Evolutionary conservation across 2,888 invertebrate species (phyloP).

Genomic region (Andrena marginata): DNA sequence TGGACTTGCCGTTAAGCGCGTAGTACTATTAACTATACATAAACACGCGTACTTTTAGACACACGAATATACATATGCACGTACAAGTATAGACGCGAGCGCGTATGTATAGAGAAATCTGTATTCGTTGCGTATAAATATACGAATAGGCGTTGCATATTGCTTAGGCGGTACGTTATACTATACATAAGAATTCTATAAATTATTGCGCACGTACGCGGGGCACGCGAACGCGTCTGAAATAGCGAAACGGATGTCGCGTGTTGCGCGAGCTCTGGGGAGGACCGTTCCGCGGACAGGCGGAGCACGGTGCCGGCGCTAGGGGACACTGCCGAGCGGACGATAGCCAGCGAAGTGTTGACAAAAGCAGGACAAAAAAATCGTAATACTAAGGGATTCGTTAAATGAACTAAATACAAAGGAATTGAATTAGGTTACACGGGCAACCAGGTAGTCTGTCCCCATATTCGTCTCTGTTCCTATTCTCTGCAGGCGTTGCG

Average conservation of each 20-base stretch:
- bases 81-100: conserved; percentile 61
- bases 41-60: conserved; percentile 56
- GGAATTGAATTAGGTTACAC: conserved; percentile 84
- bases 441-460: conserved; percentile 79
- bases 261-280: conserved; percentile 68
- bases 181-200: conserved; percentile 71
- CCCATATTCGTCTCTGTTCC: conserved; percentile 80
- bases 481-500: conserved; percentile 62
- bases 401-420: conserved; percentile 82
- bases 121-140: conserved; percentile 70
- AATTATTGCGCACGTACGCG: conserved; percentile 38
- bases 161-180: conserved; percentile 66
- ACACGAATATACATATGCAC: conserved; percentile 64
- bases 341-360: conserved; percentile 79
- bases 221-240: conserved; percentile 27
- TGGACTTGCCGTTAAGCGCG: conserved; percentile 34
- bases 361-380: conserved; percentile 70
- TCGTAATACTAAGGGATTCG: conserved; percentile 81
- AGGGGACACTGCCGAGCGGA: conserved; percentile 72
- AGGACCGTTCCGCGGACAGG: conserved; percentile 54
- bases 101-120: conserved; percentile 62
- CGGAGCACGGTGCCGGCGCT: conserved; percentile 60
- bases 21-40: conserved; percentile 27
- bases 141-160: conserved; percentile 63
- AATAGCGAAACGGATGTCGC: conserved; percentile 62